Evolutionary conservation across 2,888 invertebrate genomes (phyloP).

Genomic region (Cryptocephalus moraei): DNA sequence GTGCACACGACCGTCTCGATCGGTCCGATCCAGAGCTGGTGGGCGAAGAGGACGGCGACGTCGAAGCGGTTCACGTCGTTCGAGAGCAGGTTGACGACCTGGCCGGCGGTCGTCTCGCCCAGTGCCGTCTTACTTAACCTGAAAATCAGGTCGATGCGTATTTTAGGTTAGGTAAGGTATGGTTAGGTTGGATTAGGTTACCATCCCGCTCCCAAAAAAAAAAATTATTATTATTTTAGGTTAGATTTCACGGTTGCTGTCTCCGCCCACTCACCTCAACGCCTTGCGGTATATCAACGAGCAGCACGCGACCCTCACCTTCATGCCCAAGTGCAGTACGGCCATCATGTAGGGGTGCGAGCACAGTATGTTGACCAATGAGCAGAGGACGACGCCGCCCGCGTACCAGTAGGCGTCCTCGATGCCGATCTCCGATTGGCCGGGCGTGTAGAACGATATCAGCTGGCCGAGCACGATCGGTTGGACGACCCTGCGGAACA

Average conservation of each 20-base stretch:
- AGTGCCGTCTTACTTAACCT: constrained; percentile 54
- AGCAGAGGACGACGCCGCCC: constrained; percentile 61
- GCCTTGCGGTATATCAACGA: constrained; percentile 74
- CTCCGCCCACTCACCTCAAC: constrained; percentile 12
- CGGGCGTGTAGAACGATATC: constrained; percentile 47
- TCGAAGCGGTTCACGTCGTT: constrained; percentile 83
- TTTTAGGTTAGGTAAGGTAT: no score
- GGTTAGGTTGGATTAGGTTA: no score
- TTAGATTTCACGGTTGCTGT: no score
- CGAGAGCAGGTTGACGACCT: constrained; percentile 83
- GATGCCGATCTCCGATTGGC: constrained; percentile 29
- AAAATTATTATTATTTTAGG: no score
- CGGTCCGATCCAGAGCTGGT: constrained; percentile 77
- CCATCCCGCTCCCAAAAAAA: no score
- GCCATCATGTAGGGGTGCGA: constrained; percentile 86
- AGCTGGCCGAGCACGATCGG: constrained; percentile 51
- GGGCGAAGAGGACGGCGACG: constrained; percentile 66
- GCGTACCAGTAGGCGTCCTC: constrained; percentile 70
- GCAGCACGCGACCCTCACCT: constrained; percentile 73
- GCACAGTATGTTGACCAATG: constrained; percentile 60
- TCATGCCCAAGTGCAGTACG: constrained; percentile 76
- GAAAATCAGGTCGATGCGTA: no score
- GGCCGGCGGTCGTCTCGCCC: constrained; percentile 63
- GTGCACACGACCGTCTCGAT: constrained; percentile 68
- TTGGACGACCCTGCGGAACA: constrained; percentile 29